Base-by-base conservation (phyloP, 1,140 invertebrate species). In the Phymorhynchus buccinoides region DNA sequence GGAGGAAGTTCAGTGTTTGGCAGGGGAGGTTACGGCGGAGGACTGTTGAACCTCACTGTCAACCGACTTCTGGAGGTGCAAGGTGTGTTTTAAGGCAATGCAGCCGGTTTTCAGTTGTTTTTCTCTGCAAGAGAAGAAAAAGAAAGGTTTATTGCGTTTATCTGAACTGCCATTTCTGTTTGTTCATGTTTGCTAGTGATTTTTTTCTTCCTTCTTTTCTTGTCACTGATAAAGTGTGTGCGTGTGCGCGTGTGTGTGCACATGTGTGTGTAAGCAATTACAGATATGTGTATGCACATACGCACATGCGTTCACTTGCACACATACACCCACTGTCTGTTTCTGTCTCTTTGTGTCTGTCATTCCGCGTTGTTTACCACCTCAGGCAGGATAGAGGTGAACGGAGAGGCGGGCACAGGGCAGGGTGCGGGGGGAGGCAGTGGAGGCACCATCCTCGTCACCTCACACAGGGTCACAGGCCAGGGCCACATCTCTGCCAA, bases 1-100 rank as follows among this genome's bases (percentile, higher is more conserved):
- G 90, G 90, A 42, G 90, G 90, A 68, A 90, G 88, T 73, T 85
- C 84, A 32, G 37, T 32, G 1, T 73, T 78, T 68, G 89, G 87
- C 48, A 68, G 82, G 16, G 90, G 90, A 79, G 90, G 90, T 30
- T 73, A 82, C n/a, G 89, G 90, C 37, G 89, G 89, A 30, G 90
- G 89, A 30, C 83, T 87, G 14, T 86, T 91, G 1, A 89, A 89
- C 52, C 83, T 90, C 30, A 77, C 78, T 7, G 87, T 87, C 35
- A 71, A 71, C 56, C 44, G 44, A 12, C 71, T 86, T 27, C 80
- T 88, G 3, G 83, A 77, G 18, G 37, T 88, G 30, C 85, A 88
- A 80, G 88, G 88, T 88, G 77, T 48, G 84, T 84, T 56, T 42
- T 62, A 27, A 27, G 56, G 12, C 4, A 22, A 27, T 62, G 44